Conservation (phyloP, 2,113 vertebrate species). For the Aspidoscelis tigris region DNA sequence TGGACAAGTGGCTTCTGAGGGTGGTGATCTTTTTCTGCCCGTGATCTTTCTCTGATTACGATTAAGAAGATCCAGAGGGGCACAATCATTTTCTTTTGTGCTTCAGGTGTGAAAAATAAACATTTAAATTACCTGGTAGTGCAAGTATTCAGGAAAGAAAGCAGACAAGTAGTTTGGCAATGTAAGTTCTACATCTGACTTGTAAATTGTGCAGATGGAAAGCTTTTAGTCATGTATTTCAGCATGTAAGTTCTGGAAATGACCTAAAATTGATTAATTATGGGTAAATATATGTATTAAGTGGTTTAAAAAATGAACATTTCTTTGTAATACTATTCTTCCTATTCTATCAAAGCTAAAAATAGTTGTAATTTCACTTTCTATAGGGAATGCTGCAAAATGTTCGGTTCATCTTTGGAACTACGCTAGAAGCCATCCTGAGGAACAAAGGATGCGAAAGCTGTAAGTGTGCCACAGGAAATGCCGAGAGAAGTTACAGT, state of each 20-base stretch:
- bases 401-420: constrained; percentile 95
- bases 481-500: constrained; percentile 50
- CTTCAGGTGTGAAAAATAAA: neutral
- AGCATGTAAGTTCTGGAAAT: neutral
- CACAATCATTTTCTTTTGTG: neutral
- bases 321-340: neutral
- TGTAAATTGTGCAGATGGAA: neutral
- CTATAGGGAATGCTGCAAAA: constrained; percentile 96
- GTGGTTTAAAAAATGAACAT: constrained; percentile 12
- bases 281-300: neutral
- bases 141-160: neutral
- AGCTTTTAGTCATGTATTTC: neutral
- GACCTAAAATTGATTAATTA: neutral
- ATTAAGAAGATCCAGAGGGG: neutral
- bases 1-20: neutral
- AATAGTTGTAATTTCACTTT: constrained; percentile 61
- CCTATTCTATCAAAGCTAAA: neutral
- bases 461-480: constrained; percentile 76
- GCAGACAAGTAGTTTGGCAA: neutral
- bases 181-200: neutral
- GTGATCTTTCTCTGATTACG: neutral
- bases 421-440: constrained; percentile 88
- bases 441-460: constrained; percentile 95
- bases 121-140: neutral
- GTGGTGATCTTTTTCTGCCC: neutral